Evolutionary conservation across 1,140 invertebrate species (phyloP).

Genomic region (Probaryconus sp.): DNA sequence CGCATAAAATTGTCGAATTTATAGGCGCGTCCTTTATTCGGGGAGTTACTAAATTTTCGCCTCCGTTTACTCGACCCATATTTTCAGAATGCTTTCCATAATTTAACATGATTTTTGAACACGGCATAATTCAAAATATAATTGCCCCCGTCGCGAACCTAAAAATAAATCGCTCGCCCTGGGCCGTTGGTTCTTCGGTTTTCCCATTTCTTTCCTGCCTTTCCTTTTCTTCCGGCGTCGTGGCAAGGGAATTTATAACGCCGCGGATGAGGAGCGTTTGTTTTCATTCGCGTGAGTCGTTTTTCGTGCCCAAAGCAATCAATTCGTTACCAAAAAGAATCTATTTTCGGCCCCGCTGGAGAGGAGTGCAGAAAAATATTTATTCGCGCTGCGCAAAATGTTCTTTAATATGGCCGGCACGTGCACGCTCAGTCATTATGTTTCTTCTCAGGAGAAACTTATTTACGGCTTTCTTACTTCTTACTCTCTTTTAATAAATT

Average conservation of each 20-base stretch:
- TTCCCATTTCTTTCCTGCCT: slow-evolving; percentile 20
- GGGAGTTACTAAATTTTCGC: no score
- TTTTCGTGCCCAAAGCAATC: slow-evolving; percentile 17
- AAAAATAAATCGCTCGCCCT: slow-evolving; percentile 7
- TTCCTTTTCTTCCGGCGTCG: slow-evolving; percentile 14
- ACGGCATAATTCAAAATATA: no score
- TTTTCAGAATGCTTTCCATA: no score
- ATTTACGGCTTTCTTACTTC: no score
- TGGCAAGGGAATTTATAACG: slow-evolving; percentile 21
- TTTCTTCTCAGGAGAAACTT: slow-evolving; percentile 3
- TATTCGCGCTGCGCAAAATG: slow-evolving; percentile 40
- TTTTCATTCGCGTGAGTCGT: slow-evolving; percentile 28
- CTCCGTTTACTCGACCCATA: no score
- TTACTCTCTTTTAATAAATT: no score
- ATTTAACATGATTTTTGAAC: no score
- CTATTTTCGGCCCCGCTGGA: slow-evolving; percentile 30
- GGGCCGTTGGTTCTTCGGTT: no score
- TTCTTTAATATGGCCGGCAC: slow-evolving; percentile 27
- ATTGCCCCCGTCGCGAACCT: no score
- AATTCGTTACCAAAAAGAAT: slow-evolving; percentile 24
- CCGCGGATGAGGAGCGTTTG: slow-evolving; percentile 22
- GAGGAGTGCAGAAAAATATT: slow-evolving; percentile 32
- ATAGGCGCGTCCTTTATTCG: no score
- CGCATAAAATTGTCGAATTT: no score
- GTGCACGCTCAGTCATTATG: slow-evolving; percentile 15